These are phyloP conservation scores for Masticophis lateralis DNA, from an alignment of 2,797 vertebrate genomes.

Conservation along the genomic window DNA sequence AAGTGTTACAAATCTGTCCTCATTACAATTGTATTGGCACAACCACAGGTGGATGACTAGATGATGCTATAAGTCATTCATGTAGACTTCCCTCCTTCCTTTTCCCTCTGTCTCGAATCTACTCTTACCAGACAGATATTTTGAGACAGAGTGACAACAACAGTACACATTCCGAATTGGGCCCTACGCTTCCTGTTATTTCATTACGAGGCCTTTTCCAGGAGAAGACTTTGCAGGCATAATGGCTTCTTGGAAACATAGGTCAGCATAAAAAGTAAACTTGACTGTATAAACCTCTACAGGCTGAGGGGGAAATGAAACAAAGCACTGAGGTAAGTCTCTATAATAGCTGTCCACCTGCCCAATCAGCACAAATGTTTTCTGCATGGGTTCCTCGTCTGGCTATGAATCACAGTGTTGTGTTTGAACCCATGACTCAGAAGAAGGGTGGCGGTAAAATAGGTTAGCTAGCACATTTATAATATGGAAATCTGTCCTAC, in stretches of 20 bases:
- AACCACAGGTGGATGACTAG: neutral
- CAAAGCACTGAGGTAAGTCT: neutral
- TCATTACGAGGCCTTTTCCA: neutral
- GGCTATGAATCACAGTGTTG: neutral
- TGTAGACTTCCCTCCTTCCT: neutral
- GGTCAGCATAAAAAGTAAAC: neutral
- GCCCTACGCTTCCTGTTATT: neutral
- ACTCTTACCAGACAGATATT: neutral
- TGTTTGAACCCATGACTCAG: neutral
- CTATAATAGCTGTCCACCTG: neutral
- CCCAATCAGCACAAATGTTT: conserved; percentile 14
- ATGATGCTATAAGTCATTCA: neutral
- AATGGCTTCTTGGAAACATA: neutral
- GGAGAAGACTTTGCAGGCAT: too few relatives aligned
- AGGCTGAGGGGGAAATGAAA: neutral
- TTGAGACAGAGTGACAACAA: neutral
- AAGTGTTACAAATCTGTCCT: neutral
- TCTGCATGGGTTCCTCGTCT: neutral
- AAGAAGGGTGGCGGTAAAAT: neutral
- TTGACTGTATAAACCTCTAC: neutral
- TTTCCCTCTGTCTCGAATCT: neutral
- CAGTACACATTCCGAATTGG: neutral
- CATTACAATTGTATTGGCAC: neutral
- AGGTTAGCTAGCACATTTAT: neutral
- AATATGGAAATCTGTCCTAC: neutral